Base-by-base conservation (phyloP, 2,113 vertebrate species). In the Paracanthobrama guichenoti region DNA sequence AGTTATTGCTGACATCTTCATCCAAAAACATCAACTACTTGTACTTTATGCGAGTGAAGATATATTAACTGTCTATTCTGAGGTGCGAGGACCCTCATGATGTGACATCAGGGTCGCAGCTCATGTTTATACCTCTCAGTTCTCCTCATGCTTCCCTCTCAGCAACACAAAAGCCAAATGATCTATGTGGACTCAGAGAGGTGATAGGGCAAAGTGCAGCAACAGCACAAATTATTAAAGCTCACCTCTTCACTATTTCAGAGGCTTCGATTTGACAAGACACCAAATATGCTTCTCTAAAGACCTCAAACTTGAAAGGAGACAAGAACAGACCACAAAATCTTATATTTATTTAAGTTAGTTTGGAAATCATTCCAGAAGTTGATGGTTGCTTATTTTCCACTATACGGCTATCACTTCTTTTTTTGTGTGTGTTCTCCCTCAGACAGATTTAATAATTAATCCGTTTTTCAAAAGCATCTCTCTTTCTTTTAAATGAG, bases 401-500 rank as follows among this genome's bases (percentile, higher is more conserved):
- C 64, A 55, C 69, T 84, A 7, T 7, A 89, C 82, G 78, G 81
- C 91, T 88, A 90, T 89, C 86, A 90, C 89, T 88, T 85, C 74
- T 88, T 90, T 87, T 22, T 72, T 22, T 6, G 1, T 6, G 1
- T 35, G 31, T 48, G n/a, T 81, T 87, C 24, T 76, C 87, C 90
- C 90, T 89, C 87, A 91, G 87, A 91, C 59, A 88, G 81, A 88
- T 88, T 92, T 86, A 93, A 92, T 92, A 90, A 93, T 93, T 92
- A 48, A 93, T 91, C 77, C 74, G 0, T 79, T 90, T 85, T 88
- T 82, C 88, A 74, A 89, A 91, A 88, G 88, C 18, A 87, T 89
- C 87, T 85, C 14, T 78, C 6, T 67, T 55, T 74, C 46, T 79
- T 59, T 74, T 62, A 60, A 87, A 79, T 83, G 35, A 83, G 79